Evolutionary conservation across 2,797 vertebrate species (phyloP).

Genomic region (Tapera naevia): DNA sequence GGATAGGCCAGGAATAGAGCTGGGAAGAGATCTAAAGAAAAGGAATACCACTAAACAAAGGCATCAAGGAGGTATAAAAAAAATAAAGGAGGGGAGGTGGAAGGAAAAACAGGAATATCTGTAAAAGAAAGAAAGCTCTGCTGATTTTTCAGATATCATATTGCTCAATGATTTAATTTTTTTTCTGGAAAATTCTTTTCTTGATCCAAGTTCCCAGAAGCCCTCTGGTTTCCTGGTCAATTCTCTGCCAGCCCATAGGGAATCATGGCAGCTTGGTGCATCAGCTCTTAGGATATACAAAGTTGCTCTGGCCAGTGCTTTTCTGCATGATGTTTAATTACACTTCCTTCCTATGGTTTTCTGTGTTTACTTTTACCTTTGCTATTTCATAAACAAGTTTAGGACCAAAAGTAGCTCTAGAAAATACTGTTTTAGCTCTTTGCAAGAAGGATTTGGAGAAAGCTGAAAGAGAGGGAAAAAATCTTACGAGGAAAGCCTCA

Average conservation of each 20-base stretch:
- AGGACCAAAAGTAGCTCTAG: background rate
- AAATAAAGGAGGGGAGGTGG: rapidly evolving
- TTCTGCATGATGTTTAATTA: background rate
- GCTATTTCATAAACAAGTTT: background rate
- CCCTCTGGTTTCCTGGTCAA: rapidly evolving
- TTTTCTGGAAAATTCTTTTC: background rate
- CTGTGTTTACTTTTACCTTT: background rate
- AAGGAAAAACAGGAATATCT: background rate
- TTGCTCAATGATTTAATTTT: background rate
- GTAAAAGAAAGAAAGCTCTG: background rate
- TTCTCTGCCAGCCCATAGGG: background rate
- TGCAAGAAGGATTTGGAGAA: background rate
- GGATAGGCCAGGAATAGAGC: background rate
- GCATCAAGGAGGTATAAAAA: background rate
- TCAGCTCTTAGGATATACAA: no score
- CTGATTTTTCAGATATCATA: background rate
- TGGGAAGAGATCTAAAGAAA: background rate
- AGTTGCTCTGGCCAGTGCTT: background rate
- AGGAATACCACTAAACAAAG: background rate
- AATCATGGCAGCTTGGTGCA: background rate
- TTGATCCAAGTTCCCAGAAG: background rate
- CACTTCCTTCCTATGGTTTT: background rate
- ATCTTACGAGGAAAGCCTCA: background rate
- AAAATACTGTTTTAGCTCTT: background rate
- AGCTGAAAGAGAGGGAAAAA: background rate